Base-by-base conservation (phyloP, 2,797 vertebrate genomes). In the Leontocebus nigricollis region DNA sequence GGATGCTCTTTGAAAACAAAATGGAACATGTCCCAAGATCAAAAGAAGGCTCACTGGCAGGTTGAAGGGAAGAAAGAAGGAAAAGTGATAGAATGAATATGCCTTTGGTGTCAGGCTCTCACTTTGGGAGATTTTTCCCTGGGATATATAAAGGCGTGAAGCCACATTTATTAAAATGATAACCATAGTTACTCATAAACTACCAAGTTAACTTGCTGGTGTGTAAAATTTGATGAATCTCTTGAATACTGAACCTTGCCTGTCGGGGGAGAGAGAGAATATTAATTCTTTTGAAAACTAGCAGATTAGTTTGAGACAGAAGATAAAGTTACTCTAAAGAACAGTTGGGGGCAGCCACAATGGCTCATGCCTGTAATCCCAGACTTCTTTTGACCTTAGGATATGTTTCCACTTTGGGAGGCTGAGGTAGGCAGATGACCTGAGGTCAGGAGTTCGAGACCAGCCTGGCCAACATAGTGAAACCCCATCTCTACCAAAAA, bases 1-100 rank as follows among this genome's bases (percentile, higher is more conserved):
- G 46, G 7, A 39, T 67, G 85, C 19, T 95, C 24, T 93, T 91
- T 96, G 36, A 92, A 75, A 96, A 39, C 2, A 50, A 81, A 96
- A 57, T 57, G 30, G 26, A 67, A 77, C 19, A 64, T 10, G 52
- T n/a, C 9, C 39, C 27, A 79, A 90, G 20, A 80, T 94, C 46
- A 85, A 88, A 96, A 41, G 46, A 84, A 67, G n/a, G 30, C 89
- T 20, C 19, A 30, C 1, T 57, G 55, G 15, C 39, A 85, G 24
- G 8, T 41, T 79, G 48, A 83, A 95, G 27, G 81, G 36, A 83
- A 46, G 67, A 80, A 88, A 67, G 57, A 79, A 92, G 46, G 48
- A 55, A 96, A 22, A 48, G 44, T 20, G 20, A 6, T 30, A 50
- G 30, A 14, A 67, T 14, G 24, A 39, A 33, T 48, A 24, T 59